phyloP scores from a whole-genome alignment of 1,140 invertebrate genomes.

The Magallana angulata region DNA sequence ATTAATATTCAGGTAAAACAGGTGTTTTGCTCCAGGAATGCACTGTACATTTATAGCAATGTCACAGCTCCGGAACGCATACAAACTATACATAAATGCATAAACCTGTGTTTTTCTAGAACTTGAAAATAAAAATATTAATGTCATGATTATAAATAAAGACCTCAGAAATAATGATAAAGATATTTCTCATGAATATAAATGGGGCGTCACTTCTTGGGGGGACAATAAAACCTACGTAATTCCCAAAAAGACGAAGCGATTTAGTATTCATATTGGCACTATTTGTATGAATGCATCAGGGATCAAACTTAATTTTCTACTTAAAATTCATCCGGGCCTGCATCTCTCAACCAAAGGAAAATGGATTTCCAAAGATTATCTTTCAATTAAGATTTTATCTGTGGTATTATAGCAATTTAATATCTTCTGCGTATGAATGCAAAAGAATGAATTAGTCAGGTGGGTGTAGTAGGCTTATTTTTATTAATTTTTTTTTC shows the following conservation, averaged over 20 bases:
- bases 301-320: slow-evolving; percentile 19
- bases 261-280: background rate
- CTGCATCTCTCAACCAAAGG: slow-evolving; percentile 1
- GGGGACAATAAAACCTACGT: slow-evolving; percentile 22
- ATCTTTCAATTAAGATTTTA: slow-evolving; percentile 37
- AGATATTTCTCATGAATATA: slow-evolving; percentile 16
- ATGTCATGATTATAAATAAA: slow-evolving; percentile 1
- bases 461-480: background rate
- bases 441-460: slow-evolving; percentile 4
- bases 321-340: slow-evolving; percentile 27
- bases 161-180: slow-evolving; percentile 19
- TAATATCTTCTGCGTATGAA: background rate
- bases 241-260: slow-evolving; percentile 8
- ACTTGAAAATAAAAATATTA: background rate
- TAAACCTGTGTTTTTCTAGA: background rate
- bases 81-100: no score
- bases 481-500: background rate
- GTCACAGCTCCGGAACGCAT: no score
- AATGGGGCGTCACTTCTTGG: background rate
- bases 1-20: no score
- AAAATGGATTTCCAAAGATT: slow-evolving; percentile 32
- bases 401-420: background rate
- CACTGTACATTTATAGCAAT: no score
- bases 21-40: no score
- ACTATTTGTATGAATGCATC: slow-evolving; percentile 24